These are phyloP conservation scores for Seira musarum DNA, from an alignment of 2,888 invertebrate species.

Conservation along the genomic window DNA sequence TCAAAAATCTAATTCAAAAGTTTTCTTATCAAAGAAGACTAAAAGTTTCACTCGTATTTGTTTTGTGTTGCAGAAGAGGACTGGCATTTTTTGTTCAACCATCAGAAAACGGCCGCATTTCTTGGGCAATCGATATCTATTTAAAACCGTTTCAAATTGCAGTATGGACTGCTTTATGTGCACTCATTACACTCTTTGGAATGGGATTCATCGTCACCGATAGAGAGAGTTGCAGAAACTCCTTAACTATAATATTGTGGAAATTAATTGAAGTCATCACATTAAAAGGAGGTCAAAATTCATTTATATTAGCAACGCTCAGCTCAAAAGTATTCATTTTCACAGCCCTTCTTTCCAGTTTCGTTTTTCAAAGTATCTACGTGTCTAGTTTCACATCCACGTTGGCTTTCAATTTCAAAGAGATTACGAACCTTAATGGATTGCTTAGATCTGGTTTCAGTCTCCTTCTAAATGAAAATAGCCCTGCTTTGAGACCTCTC, in stretches of 20 bases:
- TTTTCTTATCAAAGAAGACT: no score
- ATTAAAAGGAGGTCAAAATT: constrained; percentile 6
- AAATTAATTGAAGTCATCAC: constrained; percentile 16
- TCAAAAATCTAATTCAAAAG: no score
- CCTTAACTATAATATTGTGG: neutral
- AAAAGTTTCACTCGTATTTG: neutral
- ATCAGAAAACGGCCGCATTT: neutral
- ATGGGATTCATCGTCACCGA: neutral
- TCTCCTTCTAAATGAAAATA: constrained; percentile 9
- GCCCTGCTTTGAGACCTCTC: constrained; percentile 16
- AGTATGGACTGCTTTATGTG: constrained; percentile 6
- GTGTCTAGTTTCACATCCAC: constrained; percentile 25
- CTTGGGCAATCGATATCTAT: no score
- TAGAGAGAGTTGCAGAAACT: neutral
- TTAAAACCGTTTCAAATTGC: neutral
- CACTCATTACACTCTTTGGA: neutral
- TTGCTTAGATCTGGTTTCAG: constrained; percentile 2
- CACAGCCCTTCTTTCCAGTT: neutral
- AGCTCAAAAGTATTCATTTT: constrained; percentile 6
- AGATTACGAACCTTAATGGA: neutral
- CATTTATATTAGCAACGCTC: neutral
- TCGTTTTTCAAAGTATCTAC: constrained; percentile 18
- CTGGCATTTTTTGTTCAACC: constrained; percentile 29
- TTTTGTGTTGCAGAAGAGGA: constrained; percentile 19
- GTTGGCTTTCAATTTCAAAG: neutral